These are phyloP conservation scores for Conchocele bisecta DNA, from an alignment of 2,888 invertebrate genomes.

Conservation along the genomic window DNA sequence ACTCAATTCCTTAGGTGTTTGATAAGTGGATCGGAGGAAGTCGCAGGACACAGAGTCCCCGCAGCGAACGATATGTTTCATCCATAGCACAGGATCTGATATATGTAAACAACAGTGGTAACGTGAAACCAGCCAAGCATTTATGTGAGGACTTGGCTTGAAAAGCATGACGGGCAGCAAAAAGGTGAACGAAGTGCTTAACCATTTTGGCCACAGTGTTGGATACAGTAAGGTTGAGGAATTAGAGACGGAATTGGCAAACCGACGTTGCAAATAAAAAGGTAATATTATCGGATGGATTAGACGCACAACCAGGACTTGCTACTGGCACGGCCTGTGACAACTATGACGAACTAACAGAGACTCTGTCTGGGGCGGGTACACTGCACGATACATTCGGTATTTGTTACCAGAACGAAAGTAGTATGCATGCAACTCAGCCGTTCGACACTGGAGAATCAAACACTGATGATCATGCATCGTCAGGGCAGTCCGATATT, in stretches of 20 bases:
- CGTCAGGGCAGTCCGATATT: too few species aligned
- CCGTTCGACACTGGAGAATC: too few species aligned
- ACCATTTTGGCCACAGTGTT: conserved; percentile 35
- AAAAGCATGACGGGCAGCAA: conserved; percentile 41
- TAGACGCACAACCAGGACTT: conserved; percentile 16
- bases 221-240: conserved; percentile 36
- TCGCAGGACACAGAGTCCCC: too few species aligned
- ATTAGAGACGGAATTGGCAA: conserved; percentile 44
- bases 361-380: conserved; percentile 43
- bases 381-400: conserved; percentile 51
- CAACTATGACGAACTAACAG: conserved; percentile 46
- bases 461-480: too few species aligned
- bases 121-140: conserved; percentile 43
- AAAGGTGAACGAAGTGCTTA: conserved; percentile 35
- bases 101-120: too few species aligned
- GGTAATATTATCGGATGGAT: conserved; percentile 21
- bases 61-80: too few species aligned
- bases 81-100: too few species aligned
- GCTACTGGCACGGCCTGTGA: conserved; percentile 41
- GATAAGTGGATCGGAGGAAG: too few species aligned
- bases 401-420: conserved; percentile 29
- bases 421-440: too few species aligned
- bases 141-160: conserved; percentile 28
- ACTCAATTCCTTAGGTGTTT: too few species aligned
- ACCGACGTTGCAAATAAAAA: conserved; percentile 10